These are phyloP conservation scores for Copidosoma floridanum DNA, from an alignment of 1,140 invertebrate species.

Conservation along the genomic window DNA sequence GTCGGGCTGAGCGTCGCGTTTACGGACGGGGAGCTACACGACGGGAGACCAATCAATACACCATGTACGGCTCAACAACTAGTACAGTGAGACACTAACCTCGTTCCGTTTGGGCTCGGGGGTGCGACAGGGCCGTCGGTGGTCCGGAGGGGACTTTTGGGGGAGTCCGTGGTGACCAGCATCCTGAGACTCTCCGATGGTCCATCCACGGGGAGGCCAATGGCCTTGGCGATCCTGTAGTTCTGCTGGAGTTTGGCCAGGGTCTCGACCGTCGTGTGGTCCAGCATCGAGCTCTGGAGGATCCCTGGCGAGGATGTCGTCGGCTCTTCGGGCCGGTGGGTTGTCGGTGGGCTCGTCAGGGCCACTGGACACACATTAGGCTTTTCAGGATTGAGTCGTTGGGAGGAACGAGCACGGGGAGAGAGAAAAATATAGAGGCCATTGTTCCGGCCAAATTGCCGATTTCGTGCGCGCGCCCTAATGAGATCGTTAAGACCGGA, in stretches of 20 bases:
- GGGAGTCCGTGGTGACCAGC: not conserved
- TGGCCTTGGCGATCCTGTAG: conserved; percentile 43
- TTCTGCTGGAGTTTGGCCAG: conserved; percentile 16
- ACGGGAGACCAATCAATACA: too few relatives aligned
- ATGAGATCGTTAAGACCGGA: not conserved
- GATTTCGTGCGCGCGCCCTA: too few relatives aligned
- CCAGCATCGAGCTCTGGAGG: not conserved
- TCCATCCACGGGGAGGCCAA: conserved; percentile 24
- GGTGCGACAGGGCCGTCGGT: not conserved
- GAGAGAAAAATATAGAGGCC: too few relatives aligned
- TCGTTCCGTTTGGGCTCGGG: not conserved
- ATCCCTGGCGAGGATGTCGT: not conserved
- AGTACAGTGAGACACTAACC: too few relatives aligned
- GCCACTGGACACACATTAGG: conserved; percentile 3
- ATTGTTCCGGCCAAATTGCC: too few relatives aligned
- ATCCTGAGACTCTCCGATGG: not conserved
- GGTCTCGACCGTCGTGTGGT: not conserved
- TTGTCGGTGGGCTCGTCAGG: not conserved
- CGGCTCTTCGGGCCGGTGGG: not conserved
- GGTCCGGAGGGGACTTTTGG: not conserved
- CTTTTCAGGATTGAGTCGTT: not conserved
- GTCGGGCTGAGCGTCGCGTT: not conserved
- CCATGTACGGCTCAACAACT: too few relatives aligned
- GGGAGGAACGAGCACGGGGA: too few relatives aligned
- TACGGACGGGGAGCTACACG: not conserved